These are phyloP conservation scores for Lacanobia wlatinum DNA, from an alignment of 2,888 invertebrate genomes.

Conservation along the genomic window DNA sequence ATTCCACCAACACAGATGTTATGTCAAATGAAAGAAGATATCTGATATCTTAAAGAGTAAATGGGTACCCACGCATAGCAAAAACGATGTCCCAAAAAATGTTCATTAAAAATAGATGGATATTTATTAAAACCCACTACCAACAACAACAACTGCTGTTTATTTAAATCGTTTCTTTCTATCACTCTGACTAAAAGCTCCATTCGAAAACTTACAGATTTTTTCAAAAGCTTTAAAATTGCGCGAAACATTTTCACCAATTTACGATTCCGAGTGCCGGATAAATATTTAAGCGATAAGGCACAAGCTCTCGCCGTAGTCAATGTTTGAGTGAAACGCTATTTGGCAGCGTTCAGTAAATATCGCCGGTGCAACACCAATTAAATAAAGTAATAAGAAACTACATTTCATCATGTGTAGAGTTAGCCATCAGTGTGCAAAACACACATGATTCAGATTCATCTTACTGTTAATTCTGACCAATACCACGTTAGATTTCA, in stretches of 20 bases:
- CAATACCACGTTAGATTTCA: not conserved
- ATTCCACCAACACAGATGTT: not conserved
- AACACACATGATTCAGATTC: too few species aligned
- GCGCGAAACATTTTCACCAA: not conserved
- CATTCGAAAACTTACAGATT: not conserved
- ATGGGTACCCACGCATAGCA: not conserved
- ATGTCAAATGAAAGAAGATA: not conserved
- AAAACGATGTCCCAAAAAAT: too few species aligned
- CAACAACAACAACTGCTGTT: too few species aligned
- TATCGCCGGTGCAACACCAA: not conserved
- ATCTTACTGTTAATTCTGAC: slow-evolving; percentile 1
- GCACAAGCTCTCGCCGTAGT: slow-evolving; percentile 16
- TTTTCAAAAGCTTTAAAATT: not conserved
- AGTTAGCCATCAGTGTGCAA: too few species aligned
- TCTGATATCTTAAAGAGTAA: not conserved
- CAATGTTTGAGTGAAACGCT: slow-evolving; percentile 31
- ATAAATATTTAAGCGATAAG: slow-evolving; percentile 32
- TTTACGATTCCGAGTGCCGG: slow-evolving; percentile 23
- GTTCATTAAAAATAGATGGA: too few species aligned
- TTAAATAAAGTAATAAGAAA: too few species aligned
- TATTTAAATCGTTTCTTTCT: too few species aligned
- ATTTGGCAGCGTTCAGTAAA: slow-evolving; percentile 12
- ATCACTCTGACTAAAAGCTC: not conserved
- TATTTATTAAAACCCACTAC: too few species aligned
- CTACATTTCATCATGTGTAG: not conserved